Conservation (phyloP, 1,140 invertebrate species). For the Neodiprion fabricii region DNA sequence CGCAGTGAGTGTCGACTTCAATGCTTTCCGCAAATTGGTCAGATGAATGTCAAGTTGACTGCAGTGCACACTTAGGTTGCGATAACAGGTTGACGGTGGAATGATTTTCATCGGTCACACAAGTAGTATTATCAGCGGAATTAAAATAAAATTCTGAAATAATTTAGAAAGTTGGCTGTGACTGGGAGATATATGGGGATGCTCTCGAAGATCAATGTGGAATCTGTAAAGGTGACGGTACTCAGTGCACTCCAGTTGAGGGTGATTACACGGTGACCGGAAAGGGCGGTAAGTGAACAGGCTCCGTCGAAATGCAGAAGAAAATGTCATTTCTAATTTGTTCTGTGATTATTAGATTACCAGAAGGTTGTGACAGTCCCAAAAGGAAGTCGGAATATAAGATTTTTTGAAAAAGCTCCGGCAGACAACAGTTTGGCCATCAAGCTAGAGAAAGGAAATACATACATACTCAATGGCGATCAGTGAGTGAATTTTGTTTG, state of each 20-base stretch:
- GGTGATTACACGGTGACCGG: constrained; percentile 42
- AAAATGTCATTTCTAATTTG: not conserved
- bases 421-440: constrained; percentile 55
- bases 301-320: not conserved
- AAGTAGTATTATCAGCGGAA: too few relatives aligned
- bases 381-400: constrained; percentile 54
- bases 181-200: constrained; percentile 69
- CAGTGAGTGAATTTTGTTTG: constrained; percentile 45
- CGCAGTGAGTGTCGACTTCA: constrained; percentile 52
- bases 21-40: not conserved
- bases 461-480: constrained; percentile 57
- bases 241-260: constrained; percentile 62
- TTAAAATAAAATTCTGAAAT: constrained; percentile 5
- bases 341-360: constrained; percentile 46
- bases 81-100: too few relatives aligned
- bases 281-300: not conserved
- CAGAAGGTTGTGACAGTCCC: constrained; percentile 55
- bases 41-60: not conserved
- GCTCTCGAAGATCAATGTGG: constrained; percentile 74
- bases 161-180: constrained; percentile 70
- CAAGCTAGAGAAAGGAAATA: constrained; percentile 41
- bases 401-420: constrained; percentile 46
- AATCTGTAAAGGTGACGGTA: constrained; percentile 74
- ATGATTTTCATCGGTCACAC: too few relatives aligned
- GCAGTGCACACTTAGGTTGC: too few relatives aligned